Evolutionary conservation across 2,888 invertebrate species (phyloP), one percentile per base, ranked within the genome.

Genomic region (Stramonita haemastoma): DNA sequence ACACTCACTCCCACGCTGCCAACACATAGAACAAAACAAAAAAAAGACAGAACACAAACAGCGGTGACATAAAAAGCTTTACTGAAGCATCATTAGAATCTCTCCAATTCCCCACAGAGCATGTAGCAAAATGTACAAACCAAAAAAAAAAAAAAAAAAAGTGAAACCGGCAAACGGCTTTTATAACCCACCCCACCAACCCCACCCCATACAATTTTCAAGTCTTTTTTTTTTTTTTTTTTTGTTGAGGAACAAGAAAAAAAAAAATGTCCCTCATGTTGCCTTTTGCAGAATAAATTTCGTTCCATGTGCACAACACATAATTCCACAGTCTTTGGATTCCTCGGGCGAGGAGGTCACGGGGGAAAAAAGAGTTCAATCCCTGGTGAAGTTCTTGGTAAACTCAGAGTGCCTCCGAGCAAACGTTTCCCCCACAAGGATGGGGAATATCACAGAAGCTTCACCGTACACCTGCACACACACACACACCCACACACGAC

Each of bases 381-480:
- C 86, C 32, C 60, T 32, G 32, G 89, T 89, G 66, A 85, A 90
- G 15, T 89, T 89, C 86, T 92, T 91, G 36, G 22, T 83, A 86
- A 92, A 93, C 87, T 94, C 94, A 36, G 92, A 92, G 56, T 93
- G 91, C 70, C 94, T 90, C 77, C 93, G 91, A 15, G 98, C 99
- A 97, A 99, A 99, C 29, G 99, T 99, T 96, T 99, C 98, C 4
- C 98, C 99, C 0, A 99, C 98, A 90, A 99, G 96, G 89, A 99
- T 96, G 0, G 99, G 99, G 96, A 99, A 98, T 1, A 99, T 97
- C 86, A 99, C 96, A 73, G 98, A 98, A 5, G 99, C 99, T 96
- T 99, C 99, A 0, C 98, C 98, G 96, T 98, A 98, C 34, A 98
- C 96, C 97, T 97, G 92, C 15, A 73, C 34, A 73, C 36, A 87